These are phyloP conservation scores for Nansenia antarctica DNA, from an alignment of 2,113 vertebrate genomes.

Conservation along the genomic window DNA sequence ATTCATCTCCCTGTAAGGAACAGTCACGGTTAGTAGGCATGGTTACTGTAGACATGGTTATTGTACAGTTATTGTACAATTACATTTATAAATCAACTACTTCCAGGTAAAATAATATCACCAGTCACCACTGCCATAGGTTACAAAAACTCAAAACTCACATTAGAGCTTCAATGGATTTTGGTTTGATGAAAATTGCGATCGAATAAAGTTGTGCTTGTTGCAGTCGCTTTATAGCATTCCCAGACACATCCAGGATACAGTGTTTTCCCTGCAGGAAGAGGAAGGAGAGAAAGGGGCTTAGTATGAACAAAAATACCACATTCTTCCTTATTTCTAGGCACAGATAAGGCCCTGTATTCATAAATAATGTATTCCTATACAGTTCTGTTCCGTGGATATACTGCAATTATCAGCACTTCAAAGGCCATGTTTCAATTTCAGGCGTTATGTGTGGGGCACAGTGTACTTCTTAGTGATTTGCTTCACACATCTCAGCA, in stretches of 20 bases:
- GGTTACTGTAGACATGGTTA: too few species aligned
- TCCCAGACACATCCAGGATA: constrained; percentile 97
- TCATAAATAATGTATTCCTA: neutral
- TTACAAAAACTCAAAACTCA: constrained; percentile 71
- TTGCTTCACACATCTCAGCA: too few species aligned
- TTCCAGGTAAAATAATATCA: neutral
- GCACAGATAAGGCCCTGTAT: neutral
- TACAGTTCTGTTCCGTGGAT: neutral
- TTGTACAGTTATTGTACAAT: neutral
- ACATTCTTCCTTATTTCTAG: neutral
- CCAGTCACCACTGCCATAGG: neutral
- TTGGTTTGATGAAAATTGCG: constrained; percentile 99
- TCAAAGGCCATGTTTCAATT: too few species aligned
- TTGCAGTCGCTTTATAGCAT: constrained; percentile 98
- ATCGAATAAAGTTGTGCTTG: constrained; percentile 98
- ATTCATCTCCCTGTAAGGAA: constrained; percentile 91
- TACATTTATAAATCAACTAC: neutral
- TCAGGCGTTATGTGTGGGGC: too few species aligned
- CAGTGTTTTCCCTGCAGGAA: constrained; percentile 94
- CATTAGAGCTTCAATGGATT: constrained; percentile 97
- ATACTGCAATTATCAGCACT: constrained; percentile 10
- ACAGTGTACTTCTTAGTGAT: too few species aligned
- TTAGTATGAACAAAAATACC: too few species aligned
- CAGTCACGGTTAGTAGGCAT: neutral
- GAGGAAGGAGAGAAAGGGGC: constrained; percentile 10